phyloP scores from a whole-genome alignment of 2,888 invertebrate species.

The Calephelis perditalis region DNA sequence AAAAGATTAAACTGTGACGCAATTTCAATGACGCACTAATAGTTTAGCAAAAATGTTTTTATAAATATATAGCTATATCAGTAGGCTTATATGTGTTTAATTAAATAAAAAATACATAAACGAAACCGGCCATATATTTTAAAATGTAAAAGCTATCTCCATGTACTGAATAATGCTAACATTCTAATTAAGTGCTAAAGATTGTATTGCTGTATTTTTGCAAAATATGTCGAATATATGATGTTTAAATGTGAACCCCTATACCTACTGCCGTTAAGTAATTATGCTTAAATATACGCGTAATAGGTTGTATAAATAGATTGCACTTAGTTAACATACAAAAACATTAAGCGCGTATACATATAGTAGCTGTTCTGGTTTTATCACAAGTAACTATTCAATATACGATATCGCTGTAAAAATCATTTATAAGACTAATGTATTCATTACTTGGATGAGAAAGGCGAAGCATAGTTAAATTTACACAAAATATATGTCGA shows the following conservation, averaged over 20 bases:
- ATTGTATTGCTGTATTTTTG: slow-evolving; percentile 60
- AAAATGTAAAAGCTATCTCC: slow-evolving; percentile 38
- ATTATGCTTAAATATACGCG: slow-evolving; percentile 19
- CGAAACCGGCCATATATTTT: slow-evolving; percentile 68
- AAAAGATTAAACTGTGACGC: slow-evolving; percentile 27
- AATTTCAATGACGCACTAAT: slow-evolving; percentile 27
- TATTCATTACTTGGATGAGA: not conserved
- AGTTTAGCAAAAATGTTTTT: slow-evolving; percentile 39
- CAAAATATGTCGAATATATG: slow-evolving; percentile 38
- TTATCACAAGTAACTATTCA: not conserved
- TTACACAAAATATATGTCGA: not conserved
- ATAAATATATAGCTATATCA: slow-evolving; percentile 63
- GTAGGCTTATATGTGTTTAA: slow-evolving; percentile 39
- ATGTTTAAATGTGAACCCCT: slow-evolving; percentile 23
- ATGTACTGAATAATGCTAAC: slow-evolving; percentile 54
- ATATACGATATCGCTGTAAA: not conserved
- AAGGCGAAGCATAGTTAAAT: not conserved
- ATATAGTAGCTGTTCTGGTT: not conserved
- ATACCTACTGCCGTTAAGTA: slow-evolving; percentile 31
- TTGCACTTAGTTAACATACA: slow-evolving; percentile 4
- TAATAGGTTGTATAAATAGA: slow-evolving; percentile 14
- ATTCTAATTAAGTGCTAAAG: slow-evolving; percentile 47
- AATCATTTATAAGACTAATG: not conserved
- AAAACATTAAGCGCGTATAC: not conserved
- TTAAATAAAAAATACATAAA: slow-evolving; percentile 35